These are phyloP conservation scores for Lateolabrax maculatus DNA, from an alignment of 2,797 vertebrate genomes.

Conservation along the genomic window DNA sequence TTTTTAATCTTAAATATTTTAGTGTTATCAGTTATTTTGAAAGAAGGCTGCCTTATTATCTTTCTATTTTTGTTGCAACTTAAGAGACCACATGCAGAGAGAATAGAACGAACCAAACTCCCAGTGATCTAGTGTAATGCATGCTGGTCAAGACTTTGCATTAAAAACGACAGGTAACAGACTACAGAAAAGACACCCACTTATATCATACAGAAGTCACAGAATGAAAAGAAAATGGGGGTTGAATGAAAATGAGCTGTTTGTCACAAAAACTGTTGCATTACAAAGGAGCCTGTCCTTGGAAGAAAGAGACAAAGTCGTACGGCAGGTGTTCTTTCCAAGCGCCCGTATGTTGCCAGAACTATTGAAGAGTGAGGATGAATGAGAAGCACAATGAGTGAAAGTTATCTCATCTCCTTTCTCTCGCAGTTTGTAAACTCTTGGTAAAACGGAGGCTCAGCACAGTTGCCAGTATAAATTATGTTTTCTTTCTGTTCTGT, in stretches of 20 bases:
- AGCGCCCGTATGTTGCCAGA: slow-evolving; percentile 49
- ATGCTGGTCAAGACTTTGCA: slow-evolving; percentile 2
- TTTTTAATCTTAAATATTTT: neutral
- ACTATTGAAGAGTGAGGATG: slow-evolving; percentile 52
- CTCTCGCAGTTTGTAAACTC: slow-evolving; percentile 62
- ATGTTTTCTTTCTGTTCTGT: slow-evolving; percentile 29
- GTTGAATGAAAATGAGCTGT: slow-evolving; percentile 56
- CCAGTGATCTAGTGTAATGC: neutral
- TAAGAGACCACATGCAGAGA: neutral
- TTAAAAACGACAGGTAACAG: slow-evolving; percentile 3
- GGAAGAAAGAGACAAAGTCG: slow-evolving; percentile 61
- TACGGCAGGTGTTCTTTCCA: slow-evolving; percentile 41
- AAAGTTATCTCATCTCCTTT: slow-evolving; percentile 70
- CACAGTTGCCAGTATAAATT: slow-evolving; percentile 38
- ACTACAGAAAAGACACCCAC: neutral
- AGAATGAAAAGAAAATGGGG: slow-evolving; percentile 9
- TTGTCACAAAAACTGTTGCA: slow-evolving; percentile 49
- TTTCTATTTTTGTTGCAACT: neutral
- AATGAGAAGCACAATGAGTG: slow-evolving; percentile 62
- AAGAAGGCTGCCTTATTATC: neutral
- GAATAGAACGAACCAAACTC: neutral
- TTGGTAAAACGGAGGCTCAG: slow-evolving; percentile 39
- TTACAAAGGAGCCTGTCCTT: slow-evolving; percentile 65
- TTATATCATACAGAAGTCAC: slow-evolving; percentile 33
- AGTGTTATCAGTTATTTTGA: neutral